Evolutionary conservation across 2,797 vertebrate genomes (phyloP), one percentile per base, ranked within the genome.

Genomic region (Danio albolineatus): DNA sequence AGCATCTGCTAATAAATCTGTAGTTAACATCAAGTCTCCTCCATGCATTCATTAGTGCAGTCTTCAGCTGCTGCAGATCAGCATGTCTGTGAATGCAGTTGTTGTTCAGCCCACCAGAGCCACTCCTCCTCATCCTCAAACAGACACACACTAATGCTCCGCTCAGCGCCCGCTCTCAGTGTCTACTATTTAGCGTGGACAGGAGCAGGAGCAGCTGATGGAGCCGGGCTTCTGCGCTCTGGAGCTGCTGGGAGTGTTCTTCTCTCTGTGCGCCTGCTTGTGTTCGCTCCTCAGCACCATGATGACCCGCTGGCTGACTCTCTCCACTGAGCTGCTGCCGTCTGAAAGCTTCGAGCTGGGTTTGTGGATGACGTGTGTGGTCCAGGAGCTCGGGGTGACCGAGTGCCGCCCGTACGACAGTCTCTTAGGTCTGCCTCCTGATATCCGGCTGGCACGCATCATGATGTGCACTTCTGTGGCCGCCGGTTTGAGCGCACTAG

Each of bases 341-440:
- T 79, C 85, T 0, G 92, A 95, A 88, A 91, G 80, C 78, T 93
- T 87, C 36, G 62, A 88, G 60, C 79, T 91, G 66, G 93, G 94
- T 0, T 86, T 94, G 38, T 94, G 93, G 94, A 87, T 88, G 80
- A 90, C 83, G 0, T 93, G 81, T 21, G 88, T 86, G 79, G 74
- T 91, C 28, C 91, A 93, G 85, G 93, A 94, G 0, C 0, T 76
- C 4, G 82, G 93, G 0, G 54, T 78, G 0, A 51, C 21, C 6
- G 78, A 92, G 41, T 92, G 89, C 80, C 79, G 90, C 51, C 89
- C 87, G 6, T 91, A 88, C 9, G 14, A 84, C 51, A 86, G 83
- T 28, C 82, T 90, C 1, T 61, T 92, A 39, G 88, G 88, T 28
- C 86, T 92, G 16, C 90, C 89, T 0, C 44, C 84, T 0, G 88